Evolutionary conservation across 2,113 vertebrate genomes (phyloP).

Genomic region (Spheniscus mendiculus): DNA sequence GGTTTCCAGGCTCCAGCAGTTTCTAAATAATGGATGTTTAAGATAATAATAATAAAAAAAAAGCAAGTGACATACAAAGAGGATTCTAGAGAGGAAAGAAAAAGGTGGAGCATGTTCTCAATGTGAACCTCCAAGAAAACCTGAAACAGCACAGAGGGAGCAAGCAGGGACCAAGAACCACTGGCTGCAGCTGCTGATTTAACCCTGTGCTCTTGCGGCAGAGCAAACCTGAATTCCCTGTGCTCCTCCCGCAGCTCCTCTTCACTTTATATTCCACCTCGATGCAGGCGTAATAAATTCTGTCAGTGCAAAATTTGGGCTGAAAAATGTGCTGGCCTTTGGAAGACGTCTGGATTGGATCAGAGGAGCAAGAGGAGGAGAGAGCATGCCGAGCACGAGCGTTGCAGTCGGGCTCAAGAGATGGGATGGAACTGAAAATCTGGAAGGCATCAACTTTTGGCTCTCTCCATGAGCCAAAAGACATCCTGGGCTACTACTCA

Average conservation of each 20-base stretch:
- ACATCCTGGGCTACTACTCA: background rate
- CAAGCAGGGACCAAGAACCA: background rate
- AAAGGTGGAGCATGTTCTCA: background rate
- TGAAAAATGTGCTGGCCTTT: constrained; percentile 32
- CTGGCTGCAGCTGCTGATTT: background rate
- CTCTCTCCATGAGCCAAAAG: background rate
- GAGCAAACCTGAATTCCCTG: constrained; percentile 27
- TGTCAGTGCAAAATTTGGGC: constrained; percentile 15
- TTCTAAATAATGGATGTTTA: constrained; percentile 78
- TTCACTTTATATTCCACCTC: constrained; percentile 5
- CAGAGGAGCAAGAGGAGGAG: background rate
- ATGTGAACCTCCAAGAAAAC: background rate
- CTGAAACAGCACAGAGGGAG: background rate
- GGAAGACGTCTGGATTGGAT: background rate
- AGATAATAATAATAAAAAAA: constrained; percentile 53
- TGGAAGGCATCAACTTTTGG: background rate
- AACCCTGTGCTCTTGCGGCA: background rate
- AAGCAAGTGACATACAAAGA: constrained; percentile 15
- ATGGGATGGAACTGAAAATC: background rate
- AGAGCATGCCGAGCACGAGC: rapidly evolving
- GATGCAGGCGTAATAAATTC: constrained; percentile 8
- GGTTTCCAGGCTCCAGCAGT: constrained; percentile 76
- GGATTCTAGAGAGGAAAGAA: background rate
- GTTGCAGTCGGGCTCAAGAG: rapidly evolving
- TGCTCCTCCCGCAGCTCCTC: background rate